phyloP scores from a whole-genome alignment of 2,888 invertebrate genomes.

The Saturnia japonica region DNA sequence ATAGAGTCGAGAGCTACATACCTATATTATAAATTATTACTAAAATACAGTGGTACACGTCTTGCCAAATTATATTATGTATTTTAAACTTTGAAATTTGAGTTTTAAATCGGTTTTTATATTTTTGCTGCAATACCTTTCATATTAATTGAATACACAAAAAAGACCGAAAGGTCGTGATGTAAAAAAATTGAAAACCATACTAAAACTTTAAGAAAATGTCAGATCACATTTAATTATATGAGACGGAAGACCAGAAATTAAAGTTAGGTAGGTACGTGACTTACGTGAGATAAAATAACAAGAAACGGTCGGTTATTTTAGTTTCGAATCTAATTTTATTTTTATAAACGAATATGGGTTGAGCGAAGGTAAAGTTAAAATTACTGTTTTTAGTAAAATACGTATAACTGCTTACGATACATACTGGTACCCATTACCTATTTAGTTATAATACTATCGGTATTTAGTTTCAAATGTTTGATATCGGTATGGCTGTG shows the following conservation, averaged over 20 bases:
- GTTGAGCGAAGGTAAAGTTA: no score
- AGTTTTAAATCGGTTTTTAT: neutral
- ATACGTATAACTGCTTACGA: no score
- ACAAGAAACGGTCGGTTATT: no score
- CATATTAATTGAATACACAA: neutral
- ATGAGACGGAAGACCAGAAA: neutral
- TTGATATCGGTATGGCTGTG: no score
- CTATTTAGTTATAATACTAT: no score
- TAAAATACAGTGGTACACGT: neutral
- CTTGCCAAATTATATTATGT: neutral
- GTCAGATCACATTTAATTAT: neutral
- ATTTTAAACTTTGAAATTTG: neutral
- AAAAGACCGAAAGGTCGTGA: neutral
- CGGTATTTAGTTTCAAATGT: no score
- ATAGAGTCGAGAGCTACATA: constrained; percentile 47
- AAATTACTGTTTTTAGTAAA: no score
- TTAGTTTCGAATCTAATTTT: no score
- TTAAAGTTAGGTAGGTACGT: no score
- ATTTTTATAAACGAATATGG: no score
- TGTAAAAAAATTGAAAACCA: neutral
- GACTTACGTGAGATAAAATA: no score
- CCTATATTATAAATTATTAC: neutral
- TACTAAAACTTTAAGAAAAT: neutral
- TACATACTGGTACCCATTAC: no score
- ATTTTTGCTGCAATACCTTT: neutral